These are phyloP conservation scores for Drosophila suzukii DNA, from an alignment of 1,140 invertebrate genomes.

Conservation along the genomic window DNA sequence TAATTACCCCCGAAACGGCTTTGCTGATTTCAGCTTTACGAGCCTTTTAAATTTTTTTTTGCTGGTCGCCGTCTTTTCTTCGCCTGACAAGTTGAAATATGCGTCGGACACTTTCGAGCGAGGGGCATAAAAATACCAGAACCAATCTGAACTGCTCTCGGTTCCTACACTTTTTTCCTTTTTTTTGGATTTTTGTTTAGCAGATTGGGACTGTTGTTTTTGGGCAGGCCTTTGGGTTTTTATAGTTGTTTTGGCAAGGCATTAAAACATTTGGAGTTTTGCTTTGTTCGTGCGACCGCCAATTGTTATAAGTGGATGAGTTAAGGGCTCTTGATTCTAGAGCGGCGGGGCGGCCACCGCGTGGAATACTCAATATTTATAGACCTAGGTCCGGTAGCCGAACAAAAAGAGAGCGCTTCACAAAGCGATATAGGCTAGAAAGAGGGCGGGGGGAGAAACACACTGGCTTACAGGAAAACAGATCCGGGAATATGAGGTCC, in stretches of 20 bases:
- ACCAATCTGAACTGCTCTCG: conserved; percentile 45
- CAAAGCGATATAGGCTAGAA: background rate
- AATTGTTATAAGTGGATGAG: conserved; percentile 30
- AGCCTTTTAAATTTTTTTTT: conserved; percentile 71
- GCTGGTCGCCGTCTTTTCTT: conserved; percentile 58
- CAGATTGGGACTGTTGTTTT: conserved; percentile 13
- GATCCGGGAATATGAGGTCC: background rate
- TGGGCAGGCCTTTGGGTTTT: conserved; percentile 44
- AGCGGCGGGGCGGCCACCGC: conserved; percentile 21
- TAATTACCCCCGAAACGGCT: conserved; percentile 72
- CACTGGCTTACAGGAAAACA: conserved; percentile 6
- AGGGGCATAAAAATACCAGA: conserved; percentile 76
- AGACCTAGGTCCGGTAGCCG: conserved; percentile 74
- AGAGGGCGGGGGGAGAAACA: conserved; percentile 13
- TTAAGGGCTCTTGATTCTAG: conserved; percentile 34
- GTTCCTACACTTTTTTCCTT: conserved; percentile 26
- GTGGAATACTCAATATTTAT: conserved; percentile 50
- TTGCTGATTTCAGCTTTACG: conserved; percentile 80
- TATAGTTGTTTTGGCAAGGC: conserved; percentile 57
- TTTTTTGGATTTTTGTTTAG: conserved; percentile 1
- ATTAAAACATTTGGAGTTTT: conserved; percentile 54
- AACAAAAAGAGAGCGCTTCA: conserved; percentile 26
- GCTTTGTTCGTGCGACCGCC: conserved; percentile 49
- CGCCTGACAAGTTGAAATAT: conserved; percentile 77
- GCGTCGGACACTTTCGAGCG: conserved; percentile 69